Evolutionary conservation across 1,140 invertebrate species (phyloP).

Genomic region (Aphaenogaster floridana): DNA sequence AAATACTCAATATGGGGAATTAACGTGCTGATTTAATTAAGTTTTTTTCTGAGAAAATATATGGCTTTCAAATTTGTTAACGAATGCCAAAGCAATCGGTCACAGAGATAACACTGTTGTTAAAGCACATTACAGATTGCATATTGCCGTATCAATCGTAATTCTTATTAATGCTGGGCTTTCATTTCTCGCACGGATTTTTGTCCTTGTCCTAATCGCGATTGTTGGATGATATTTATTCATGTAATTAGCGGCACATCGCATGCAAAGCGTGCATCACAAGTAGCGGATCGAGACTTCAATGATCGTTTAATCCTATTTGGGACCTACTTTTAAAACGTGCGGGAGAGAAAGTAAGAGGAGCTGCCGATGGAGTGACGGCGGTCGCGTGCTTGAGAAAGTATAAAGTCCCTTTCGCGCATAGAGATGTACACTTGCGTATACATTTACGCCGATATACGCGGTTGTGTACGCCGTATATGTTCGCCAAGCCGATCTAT

Average conservation of each 20-base stretch:
- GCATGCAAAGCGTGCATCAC: not conserved
- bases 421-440: constrained; percentile 69
- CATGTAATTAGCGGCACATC: not conserved
- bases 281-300: constrained; percentile 40
- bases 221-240: constrained; percentile 1
- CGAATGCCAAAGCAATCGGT: not conserved
- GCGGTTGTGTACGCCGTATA: not conserved
- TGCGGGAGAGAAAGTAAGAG: constrained; percentile 85
- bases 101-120: not conserved
- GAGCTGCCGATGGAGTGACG: constrained; percentile 77
- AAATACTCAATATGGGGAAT: not conserved
- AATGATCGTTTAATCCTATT: constrained; percentile 80
- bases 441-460: constrained; percentile 17
- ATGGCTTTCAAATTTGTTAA: not conserved
- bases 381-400: constrained; percentile 83
- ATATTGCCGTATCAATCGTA: not conserved
- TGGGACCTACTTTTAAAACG: constrained; percentile 84
- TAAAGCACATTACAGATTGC: not conserved
- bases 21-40: not conserved
- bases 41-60: not conserved
- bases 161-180: not conserved
- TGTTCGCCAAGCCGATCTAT: constrained; percentile 16
- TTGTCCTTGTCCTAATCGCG: not conserved
- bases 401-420: constrained; percentile 81
- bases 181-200: not conserved